Evolutionary conservation across 2,888 invertebrate genomes (phyloP).

Genomic region (Hirtodrosophila confusa): DNA sequence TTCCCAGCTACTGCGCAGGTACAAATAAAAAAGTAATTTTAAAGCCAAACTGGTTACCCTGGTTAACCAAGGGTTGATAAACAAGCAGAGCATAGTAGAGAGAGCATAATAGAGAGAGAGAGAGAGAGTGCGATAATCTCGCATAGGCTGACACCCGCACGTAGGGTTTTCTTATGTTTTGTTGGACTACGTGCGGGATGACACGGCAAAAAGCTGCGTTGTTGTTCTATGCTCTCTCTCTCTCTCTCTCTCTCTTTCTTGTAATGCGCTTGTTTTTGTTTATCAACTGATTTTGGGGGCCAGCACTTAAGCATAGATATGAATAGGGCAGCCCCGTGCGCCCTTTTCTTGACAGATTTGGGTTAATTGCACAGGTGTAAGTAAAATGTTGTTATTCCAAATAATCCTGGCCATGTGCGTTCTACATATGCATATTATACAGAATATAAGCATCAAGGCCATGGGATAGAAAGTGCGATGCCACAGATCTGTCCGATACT

Average conservation of each 20-base stretch:
- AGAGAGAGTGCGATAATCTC: background rate
- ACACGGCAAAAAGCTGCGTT: constrained; percentile 53
- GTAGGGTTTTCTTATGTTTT: constrained; percentile 49
- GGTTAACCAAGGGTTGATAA: constrained; percentile 49
- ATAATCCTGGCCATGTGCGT: constrained; percentile 1
- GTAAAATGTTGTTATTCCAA: background rate
- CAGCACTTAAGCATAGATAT: constrained; percentile 51
- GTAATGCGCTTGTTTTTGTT: constrained; percentile 25
- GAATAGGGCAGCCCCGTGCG: constrained; percentile 5
- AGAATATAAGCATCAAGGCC: constrained; percentile 15
- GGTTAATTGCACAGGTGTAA: constrained; percentile 43
- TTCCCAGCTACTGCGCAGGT: constrained; percentile 61
- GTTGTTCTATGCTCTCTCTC: constrained; percentile 12
- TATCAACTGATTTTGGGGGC: constrained; percentile 49
- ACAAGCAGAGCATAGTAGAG: background rate
- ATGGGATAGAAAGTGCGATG: constrained; percentile 19
- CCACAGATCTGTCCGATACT: constrained; percentile 24
- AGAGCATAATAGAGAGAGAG: background rate
- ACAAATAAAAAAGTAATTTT: constrained; percentile 44
- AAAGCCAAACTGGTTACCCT: constrained; percentile 51
- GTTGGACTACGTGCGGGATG: constrained; percentile 69
- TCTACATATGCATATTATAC: background rate
- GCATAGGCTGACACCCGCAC: constrained; percentile 45
- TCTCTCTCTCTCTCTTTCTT: background rate
- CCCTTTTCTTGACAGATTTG: constrained; percentile 16